phyloP scores from a whole-genome alignment of 1,140 invertebrate genomes.

The Diploscapter pachys region DNA sequence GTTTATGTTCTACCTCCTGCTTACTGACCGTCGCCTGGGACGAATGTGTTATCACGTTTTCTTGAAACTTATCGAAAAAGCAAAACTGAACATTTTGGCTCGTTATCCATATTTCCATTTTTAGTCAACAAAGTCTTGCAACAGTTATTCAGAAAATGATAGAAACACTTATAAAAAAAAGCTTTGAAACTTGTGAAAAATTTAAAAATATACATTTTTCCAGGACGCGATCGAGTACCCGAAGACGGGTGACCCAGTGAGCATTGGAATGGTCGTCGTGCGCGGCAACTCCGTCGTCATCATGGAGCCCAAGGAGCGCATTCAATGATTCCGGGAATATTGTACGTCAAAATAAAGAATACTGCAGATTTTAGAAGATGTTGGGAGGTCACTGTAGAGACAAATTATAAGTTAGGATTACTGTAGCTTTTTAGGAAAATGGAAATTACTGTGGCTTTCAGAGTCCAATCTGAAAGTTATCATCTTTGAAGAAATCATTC shows the following conservation, averaged over 20 bases:
- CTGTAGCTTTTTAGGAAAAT: not conserved
- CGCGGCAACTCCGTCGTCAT: slow-evolving; percentile 59
- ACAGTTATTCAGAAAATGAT: too few relatives aligned
- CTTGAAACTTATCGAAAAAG: too few relatives aligned
- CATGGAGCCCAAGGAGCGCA: slow-evolving; percentile 56
- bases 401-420: not conserved
- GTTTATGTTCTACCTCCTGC: too few relatives aligned
- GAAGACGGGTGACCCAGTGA: slow-evolving; percentile 47
- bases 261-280: slow-evolving; percentile 58
- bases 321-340: slow-evolving; percentile 23
- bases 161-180: not conserved
- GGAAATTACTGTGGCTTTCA: too few relatives aligned
- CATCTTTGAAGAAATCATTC: too few relatives aligned
- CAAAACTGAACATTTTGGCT: too few relatives aligned
- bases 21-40: too few relatives aligned
- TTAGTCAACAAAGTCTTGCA: too few relatives aligned
- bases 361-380: not conserved
- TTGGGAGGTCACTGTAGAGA: too few relatives aligned
- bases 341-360: not conserved
- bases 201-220: slow-evolving; percentile 17
- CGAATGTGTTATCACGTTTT: too few relatives aligned
- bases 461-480: too few relatives aligned
- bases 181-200: not conserved
- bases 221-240: slow-evolving; percentile 50
- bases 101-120: too few relatives aligned